These are phyloP conservation scores for Falco berigora DNA, from an alignment of 2,797 vertebrate species.

Conservation along the genomic window DNA sequence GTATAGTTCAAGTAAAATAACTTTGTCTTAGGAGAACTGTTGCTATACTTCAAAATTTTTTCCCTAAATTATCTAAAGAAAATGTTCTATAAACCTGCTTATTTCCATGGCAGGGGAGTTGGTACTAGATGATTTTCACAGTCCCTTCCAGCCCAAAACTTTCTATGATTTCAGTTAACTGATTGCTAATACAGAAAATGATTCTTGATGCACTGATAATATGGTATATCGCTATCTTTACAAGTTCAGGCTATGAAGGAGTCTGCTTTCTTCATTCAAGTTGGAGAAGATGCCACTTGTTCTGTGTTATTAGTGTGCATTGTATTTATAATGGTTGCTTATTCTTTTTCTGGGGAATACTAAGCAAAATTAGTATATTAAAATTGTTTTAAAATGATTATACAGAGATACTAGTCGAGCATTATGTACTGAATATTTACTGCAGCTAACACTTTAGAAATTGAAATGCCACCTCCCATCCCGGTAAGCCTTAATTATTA, in stretches of 20 bases:
- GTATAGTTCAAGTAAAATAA: background rate
- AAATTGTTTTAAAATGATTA: background rate
- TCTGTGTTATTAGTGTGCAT: background rate
- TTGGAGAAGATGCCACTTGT: background rate
- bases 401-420: background rate
- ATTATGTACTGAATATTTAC: background rate
- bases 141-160: too few relatives aligned
- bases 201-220: background rate
- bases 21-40: background rate
- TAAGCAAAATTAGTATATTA: background rate
- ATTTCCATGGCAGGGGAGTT: background rate
- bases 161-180: background rate
- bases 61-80: background rate
- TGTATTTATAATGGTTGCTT: background rate
- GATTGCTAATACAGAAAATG: background rate
- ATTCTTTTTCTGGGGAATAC: background rate
- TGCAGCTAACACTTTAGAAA: background rate
- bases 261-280: background rate
- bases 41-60: background rate
- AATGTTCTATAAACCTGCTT: background rate
- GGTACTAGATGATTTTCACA: too few relatives aligned
- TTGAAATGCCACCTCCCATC: background rate
- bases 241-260: background rate
- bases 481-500: background rate
- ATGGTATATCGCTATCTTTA: background rate